Conservation (phyloP, 2,113 vertebrate genomes). For the Indri indri region DNA sequence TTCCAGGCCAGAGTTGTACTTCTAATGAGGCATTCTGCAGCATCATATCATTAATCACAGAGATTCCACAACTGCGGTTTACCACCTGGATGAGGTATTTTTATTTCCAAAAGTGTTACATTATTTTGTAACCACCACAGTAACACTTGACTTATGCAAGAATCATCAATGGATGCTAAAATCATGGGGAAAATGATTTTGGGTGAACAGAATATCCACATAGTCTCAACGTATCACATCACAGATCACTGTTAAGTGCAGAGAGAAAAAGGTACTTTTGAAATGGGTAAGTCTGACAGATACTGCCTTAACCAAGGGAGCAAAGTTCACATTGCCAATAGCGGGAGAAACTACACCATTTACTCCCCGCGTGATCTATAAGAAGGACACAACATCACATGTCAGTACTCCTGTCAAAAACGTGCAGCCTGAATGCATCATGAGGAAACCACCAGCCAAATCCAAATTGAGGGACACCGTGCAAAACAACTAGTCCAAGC, state of each 20-base stretch:
- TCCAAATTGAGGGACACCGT: neutral
- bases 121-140: neutral
- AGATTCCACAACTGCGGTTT: neutral
- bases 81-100: neutral
- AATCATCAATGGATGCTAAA: neutral
- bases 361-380: neutral
- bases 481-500: neutral
- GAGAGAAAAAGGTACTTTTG: neutral
- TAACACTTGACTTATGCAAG: neutral
- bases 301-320: neutral
- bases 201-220: neutral
- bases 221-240: neutral
- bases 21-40: neutral
- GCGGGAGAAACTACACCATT: neutral
- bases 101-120: neutral
- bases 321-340: neutral
- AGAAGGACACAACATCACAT: neutral
- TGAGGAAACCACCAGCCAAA: neutral
- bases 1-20: neutral
- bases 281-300: neutral
- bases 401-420: neutral
- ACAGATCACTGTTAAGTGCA: neutral
- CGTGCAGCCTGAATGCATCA: neutral
- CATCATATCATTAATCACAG: neutral
- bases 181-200: neutral